These are phyloP conservation scores for Luperina nickerlii DNA, from an alignment of 2,888 invertebrate species.

Conservation along the genomic window DNA sequence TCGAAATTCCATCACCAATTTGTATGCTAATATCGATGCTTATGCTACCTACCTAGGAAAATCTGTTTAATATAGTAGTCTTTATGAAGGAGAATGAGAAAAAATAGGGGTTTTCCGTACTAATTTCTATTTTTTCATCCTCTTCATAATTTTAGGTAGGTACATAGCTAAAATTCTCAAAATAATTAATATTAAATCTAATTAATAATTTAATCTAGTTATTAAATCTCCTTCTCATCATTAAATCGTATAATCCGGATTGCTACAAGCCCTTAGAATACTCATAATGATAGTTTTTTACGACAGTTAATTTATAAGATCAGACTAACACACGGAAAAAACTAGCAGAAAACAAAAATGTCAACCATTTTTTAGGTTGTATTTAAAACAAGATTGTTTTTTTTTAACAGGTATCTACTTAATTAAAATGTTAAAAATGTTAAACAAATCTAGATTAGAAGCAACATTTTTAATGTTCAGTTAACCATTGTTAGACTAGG, in stretches of 20 bases:
- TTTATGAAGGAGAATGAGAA: not conserved
- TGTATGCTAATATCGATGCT: too few relatives aligned
- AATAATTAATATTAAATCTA: not conserved
- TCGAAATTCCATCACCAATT: not conserved
- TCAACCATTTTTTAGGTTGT: not conserved
- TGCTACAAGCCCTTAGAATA: too few relatives aligned
- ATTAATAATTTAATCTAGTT: too few relatives aligned
- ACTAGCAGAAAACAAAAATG: not conserved
- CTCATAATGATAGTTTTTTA: not conserved
- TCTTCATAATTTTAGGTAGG: not conserved
- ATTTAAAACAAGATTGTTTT: not conserved
- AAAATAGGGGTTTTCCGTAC: not conserved
- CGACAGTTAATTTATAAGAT: not conserved
- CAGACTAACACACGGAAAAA: fast-evolving
- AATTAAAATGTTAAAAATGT: not conserved
- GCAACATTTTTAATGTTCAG: not conserved
- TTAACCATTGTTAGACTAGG: not conserved
- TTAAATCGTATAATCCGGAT: not conserved
- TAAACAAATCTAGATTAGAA: too few relatives aligned
- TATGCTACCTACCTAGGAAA: not conserved
- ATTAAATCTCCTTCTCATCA: not conserved
- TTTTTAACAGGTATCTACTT: not conserved
- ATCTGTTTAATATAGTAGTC: not conserved
- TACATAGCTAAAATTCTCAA: not conserved
- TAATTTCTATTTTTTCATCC: not conserved